phyloP scores from a whole-genome alignment of 2,113 vertebrate genomes.

The Dicentrarchus labrax region DNA sequence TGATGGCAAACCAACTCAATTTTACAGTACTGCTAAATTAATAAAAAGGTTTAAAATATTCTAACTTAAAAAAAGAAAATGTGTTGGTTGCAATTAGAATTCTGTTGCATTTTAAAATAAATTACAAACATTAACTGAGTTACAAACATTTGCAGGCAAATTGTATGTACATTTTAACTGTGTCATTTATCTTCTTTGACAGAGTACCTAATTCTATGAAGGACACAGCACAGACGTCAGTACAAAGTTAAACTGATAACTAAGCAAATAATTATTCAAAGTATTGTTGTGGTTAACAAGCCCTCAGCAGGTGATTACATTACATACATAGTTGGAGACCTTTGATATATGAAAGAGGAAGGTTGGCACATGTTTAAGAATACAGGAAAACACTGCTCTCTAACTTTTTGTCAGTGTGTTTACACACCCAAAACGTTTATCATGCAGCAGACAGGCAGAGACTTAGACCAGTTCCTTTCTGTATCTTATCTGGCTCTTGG shows the following conservation, averaged over 20 bases:
- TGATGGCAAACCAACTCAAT: not conserved
- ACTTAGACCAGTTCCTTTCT: conserved; percentile 39
- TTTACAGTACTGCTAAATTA: too few species aligned
- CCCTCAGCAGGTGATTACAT: not conserved
- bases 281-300: not conserved
- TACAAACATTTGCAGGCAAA: not conserved
- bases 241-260: not conserved
- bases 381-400: conserved; percentile 15
- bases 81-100: not conserved
- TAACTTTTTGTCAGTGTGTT: conserved; percentile 37
- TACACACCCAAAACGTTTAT: conserved; percentile 75
- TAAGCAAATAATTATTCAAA: not conserved
- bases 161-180: not conserved
- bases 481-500: conserved; percentile 61
- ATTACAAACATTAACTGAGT: not conserved
- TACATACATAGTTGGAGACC: not conserved
- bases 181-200: not conserved
- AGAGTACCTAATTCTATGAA: not conserved
- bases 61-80: too few species aligned
- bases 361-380: not conserved
- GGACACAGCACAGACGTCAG: not conserved
- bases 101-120: not conserved
- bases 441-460: conserved; percentile 59
- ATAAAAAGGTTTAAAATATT: not conserved
- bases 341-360: not conserved